Percentiles rank a stretch among this genome's conserved stretches.
These are phyloP conservation scores for Ricordea florida DNA, from an alignment of 92 coral and sea anemone species.

Conservation along the genomic window DNA sequence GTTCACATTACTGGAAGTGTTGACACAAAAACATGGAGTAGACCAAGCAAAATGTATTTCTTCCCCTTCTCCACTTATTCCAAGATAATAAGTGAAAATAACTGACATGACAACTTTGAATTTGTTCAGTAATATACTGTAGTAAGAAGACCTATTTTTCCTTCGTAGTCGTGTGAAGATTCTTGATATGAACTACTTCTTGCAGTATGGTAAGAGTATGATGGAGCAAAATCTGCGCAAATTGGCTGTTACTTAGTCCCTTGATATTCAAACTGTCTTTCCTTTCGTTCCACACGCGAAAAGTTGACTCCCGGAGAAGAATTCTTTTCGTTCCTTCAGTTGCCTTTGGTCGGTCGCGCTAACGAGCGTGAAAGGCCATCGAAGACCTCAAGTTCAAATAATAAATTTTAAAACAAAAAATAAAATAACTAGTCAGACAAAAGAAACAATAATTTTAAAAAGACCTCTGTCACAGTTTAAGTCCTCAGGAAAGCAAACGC, in stretches of 20 bases:
- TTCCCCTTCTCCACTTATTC: neutral
- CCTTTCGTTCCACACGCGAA: slow-evolving; percentile 16
- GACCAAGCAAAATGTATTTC: neutral
- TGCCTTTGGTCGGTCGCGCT: slow-evolving; percentile 11
- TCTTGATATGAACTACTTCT: neutral
- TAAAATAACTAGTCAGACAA: neutral
- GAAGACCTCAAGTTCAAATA: slow-evolving; percentile 5
- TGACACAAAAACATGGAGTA: neutral
- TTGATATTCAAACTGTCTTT: neutral
- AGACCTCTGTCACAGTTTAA: neutral
- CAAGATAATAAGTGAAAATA: neutral
- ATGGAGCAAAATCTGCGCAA: slow-evolving; percentile 35
- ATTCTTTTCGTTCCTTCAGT: slow-evolving; percentile 16
- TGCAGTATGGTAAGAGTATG: neutral
- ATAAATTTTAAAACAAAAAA: neutral
- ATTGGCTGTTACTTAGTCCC: slow-evolving; percentile 23
- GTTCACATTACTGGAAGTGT: neutral
- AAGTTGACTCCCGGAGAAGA: slow-evolving; percentile 15
- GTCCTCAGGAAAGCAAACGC: neutral
- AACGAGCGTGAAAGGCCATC: slow-evolving; percentile 17
- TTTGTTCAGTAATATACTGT: neutral
- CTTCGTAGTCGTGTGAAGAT: neutral
- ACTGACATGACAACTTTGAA: neutral
- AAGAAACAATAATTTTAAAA: slow-evolving; percentile 4
- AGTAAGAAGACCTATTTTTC: neutral